phyloP scores from a whole-genome alignment of 2,113 vertebrate genomes.

The Pongo abelii region DNA sequence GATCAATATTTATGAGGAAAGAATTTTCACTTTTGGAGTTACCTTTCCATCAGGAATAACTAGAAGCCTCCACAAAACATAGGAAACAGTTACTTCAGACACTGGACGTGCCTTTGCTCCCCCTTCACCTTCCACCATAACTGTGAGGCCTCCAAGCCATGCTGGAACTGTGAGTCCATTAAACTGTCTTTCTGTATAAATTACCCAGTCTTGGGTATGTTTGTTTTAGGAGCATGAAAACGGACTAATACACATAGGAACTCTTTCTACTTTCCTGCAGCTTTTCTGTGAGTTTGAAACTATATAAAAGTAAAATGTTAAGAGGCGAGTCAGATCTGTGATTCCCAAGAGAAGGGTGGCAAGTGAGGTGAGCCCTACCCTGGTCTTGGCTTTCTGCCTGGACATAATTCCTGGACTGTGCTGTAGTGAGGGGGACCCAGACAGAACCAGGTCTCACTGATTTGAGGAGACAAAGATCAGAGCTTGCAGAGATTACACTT shows the following conservation, averaged over 20 bases:
- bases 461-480: neutral
- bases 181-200: too few species aligned
- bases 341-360: neutral
- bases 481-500: neutral
- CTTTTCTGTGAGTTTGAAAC: too few species aligned
- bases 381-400: fast-evolving
- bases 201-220: too few species aligned
- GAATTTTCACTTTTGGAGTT: neutral
- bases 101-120: neutral
- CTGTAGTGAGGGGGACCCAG: too few species aligned
- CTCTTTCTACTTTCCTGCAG: too few species aligned
- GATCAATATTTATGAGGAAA: neutral
- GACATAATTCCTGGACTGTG: neutral
- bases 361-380: neutral
- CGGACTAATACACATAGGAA: too few species aligned
- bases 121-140: too few species aligned
- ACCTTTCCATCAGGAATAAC: neutral
- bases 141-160: too few species aligned
- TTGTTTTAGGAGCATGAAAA: too few species aligned
- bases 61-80: neutral
- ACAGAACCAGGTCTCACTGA: neutral
- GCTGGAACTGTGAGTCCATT: too few species aligned
- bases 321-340: neutral
- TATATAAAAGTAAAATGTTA: too few species aligned
- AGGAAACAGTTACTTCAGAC: neutral